A percentile compares a stretch with the other conserved stretches of the same genome.
phyloP scores from a whole-genome alignment of 2,797 vertebrate species.

The Enteromius radiatus region DNA sequence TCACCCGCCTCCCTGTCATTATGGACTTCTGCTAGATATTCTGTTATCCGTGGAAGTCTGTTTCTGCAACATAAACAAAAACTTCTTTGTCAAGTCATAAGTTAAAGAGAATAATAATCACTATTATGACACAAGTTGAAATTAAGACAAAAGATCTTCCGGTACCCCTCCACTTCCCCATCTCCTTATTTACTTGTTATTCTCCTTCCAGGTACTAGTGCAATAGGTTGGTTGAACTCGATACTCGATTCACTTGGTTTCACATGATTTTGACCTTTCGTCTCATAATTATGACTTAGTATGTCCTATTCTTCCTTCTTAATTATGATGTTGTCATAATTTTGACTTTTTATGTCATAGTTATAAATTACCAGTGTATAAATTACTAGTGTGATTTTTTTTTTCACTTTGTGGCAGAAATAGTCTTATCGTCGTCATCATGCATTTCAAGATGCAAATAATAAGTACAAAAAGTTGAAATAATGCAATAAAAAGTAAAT shows the following conservation, averaged over 20 bases:
- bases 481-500: neutral
- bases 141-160: neutral
- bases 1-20: neutral
- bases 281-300: neutral
- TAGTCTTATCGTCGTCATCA: neutral
- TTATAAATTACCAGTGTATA: neutral
- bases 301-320: neutral
- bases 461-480: neutral
- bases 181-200: neutral
- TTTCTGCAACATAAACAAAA: neutral
- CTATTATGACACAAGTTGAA: neutral
- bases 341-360: neutral
- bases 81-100: neutral
- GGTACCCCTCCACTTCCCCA: neutral
- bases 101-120: neutral
- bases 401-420: neutral
- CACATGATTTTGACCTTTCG: neutral
- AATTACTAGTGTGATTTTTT: neutral
- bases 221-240: neutral
- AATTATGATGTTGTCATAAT: neutral
- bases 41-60: neutral
- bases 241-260: neutral
- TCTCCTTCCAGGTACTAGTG: neutral
- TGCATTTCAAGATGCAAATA: neutral
- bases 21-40: neutral